These are phyloP conservation scores for Steromphala cineraria DNA, from an alignment of 2,888 invertebrate genomes.

Conservation along the genomic window DNA sequence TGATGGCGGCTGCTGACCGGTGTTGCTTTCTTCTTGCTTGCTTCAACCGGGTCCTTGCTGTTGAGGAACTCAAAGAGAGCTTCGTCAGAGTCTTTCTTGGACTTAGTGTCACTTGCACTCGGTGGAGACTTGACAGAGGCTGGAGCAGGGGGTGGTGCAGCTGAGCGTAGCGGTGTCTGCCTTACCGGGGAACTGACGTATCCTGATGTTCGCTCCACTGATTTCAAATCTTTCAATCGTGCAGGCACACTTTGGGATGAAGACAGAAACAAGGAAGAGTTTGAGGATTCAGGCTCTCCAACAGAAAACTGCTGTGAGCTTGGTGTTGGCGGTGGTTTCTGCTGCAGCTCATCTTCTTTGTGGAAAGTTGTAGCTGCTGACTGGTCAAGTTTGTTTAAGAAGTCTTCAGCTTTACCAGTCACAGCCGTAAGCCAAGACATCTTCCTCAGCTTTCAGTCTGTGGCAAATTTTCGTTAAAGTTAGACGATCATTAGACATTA, in stretches of 20 bases:
- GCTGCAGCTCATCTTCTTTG: constrained; percentile 36
- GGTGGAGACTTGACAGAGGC: constrained; percentile 32
- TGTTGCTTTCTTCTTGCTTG: constrained; percentile 48
- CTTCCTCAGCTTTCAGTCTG: constrained; percentile 19
- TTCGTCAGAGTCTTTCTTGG: constrained; percentile 73
- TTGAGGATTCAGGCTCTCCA: background rate
- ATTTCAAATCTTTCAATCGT: constrained; percentile 37
- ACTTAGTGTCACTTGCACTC: constrained; percentile 29
- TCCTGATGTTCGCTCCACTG: constrained; percentile 34
- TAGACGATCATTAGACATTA: background rate
- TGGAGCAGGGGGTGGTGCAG: constrained; percentile 23
- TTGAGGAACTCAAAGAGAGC: constrained; percentile 76
- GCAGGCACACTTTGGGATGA: constrained; percentile 61
- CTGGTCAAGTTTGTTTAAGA: constrained; percentile 85
- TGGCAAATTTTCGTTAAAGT: background rate
- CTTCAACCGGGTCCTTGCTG: constrained; percentile 64
- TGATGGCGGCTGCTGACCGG: constrained; percentile 62
- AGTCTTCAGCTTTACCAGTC: constrained; percentile 85
- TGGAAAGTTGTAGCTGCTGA: constrained; percentile 82
- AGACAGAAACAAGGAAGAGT: constrained; percentile 28
- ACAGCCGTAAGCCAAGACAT: constrained; percentile 87
- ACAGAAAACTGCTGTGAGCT: background rate
- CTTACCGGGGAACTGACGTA: constrained; percentile 39
- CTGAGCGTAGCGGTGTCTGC: constrained; percentile 31
- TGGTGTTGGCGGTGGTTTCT: background rate